A percentile compares a stretch with the other conserved stretches of the same genome.
Conservation (phyloP, 2,888 invertebrate genomes). For the Micoletzkya japonica region DNA sequence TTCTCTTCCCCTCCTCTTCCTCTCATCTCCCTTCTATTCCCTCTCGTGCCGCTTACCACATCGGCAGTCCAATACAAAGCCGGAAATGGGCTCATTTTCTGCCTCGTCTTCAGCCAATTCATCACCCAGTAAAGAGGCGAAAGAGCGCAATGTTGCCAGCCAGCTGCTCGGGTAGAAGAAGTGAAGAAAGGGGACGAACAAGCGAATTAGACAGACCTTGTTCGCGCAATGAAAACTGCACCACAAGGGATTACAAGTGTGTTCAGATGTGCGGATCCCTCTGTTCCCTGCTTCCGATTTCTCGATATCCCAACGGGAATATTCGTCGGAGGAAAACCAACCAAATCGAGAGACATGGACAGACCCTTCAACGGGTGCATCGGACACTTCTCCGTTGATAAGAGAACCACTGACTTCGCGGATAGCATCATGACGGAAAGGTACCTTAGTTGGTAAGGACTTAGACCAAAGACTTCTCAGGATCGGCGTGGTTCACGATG, state of each 20-base stretch:
- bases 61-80: too few relatives aligned
- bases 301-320: constrained; percentile 50
- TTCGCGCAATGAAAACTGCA: too few relatives aligned
- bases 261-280: constrained; percentile 39
- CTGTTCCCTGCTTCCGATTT: constrained; percentile 58
- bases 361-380: constrained; percentile 31
- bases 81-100: constrained; percentile 29
- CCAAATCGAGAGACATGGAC: constrained; percentile 38
- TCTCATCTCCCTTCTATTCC: constrained; percentile 16
- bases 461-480: background rate
- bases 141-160: background rate
- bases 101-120: background rate
- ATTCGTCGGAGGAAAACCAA: constrained; percentile 53
- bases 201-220: too few relatives aligned
- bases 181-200: constrained; percentile 6
- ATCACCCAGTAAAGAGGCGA: constrained; percentile 7
- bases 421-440: constrained; percentile 6
- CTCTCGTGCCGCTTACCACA: too few relatives aligned
- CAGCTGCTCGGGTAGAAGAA: background rate
- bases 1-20: constrained; percentile 11
- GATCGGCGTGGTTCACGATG: constrained; percentile 22
- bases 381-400: constrained; percentile 14
- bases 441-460: background rate
- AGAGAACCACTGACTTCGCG: constrained; percentile 3
- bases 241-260: background rate